Evolutionary conservation across 2,888 invertebrate species (phyloP), one percentile per base, ranked within the genome.

Genomic region (Thysanoteuthis rhombus): DNA sequence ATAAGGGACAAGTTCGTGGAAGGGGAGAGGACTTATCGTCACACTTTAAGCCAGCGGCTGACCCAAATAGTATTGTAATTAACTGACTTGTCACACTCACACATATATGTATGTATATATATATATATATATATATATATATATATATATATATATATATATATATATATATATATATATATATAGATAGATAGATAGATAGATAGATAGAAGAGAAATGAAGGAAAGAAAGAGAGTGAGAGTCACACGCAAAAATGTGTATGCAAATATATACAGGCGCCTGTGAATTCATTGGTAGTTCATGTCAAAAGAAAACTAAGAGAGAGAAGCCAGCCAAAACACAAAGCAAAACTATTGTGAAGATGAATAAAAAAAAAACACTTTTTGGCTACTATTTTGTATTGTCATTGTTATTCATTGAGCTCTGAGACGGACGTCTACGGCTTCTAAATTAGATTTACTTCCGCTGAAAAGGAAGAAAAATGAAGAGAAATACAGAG

Each of bases 1-100:
- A 75, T n/a, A 75, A 75, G 32, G 75, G 75, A n/a, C 75, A 10
- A n/a, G 16, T 22, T 36, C n/a, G 90, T 16, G 58, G 38, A 47
- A 52, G 90, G 42, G 89, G 75, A 92, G 45, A 32, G 38, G 45
- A 16, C 45, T 40, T 19, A 93, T 36, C 25, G 89, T 52, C 19
- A 92, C 89, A 89, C 89, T 89, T 92, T 92, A 89, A 47, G 92
- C 92, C 42, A 38, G 90, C 89, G 90, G 42, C 89, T 92, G 92
- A 39, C 45, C 89, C 36, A 52, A 36, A 90, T 93, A 92, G 32
- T 47, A 28, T 42, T 45, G 75, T 75, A 75, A 75, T 75, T 75
- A 75, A 75, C 75, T 75, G n/a, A 75, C n/a, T 75, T 75, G 75
- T 1, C n/a, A 32, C n/a, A 75, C n/a, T n/a, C 10, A 75, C n/a